phyloP scores from a whole-genome alignment of 2,797 vertebrate species.

The Botia kubotai region DNA sequence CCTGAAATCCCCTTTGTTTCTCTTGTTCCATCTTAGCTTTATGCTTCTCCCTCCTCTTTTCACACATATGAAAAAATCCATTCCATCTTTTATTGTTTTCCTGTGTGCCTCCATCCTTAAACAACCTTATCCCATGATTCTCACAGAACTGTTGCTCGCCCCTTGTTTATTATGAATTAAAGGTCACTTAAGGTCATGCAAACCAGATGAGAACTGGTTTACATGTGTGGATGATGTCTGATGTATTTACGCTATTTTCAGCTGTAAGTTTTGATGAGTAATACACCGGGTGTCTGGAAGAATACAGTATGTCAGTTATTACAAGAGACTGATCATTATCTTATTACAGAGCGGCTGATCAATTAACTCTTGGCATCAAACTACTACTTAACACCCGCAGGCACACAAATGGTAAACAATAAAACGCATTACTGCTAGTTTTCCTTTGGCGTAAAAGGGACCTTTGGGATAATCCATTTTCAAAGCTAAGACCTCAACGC shows the following conservation, averaged over 20 bases:
- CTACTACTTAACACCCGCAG: slow-evolving; percentile 2
- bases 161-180: slow-evolving; percentile 38
- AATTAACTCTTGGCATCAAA: slow-evolving; percentile 19
- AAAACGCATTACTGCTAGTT: neutral
- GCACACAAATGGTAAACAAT: neutral
- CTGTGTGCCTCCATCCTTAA: neutral
- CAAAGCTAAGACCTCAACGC: no score
- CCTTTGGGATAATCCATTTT: neutral
- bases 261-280: slow-evolving; percentile 29
- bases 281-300: neutral
- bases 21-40: slow-evolving; percentile 11
- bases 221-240: slow-evolving; percentile 35
- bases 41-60: neutral
- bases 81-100: slow-evolving; percentile 13
- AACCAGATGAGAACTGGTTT: slow-evolving; percentile 27
- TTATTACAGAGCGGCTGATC: slow-evolving; percentile 38
- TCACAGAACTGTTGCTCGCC: slow-evolving; percentile 21
- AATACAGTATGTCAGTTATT: slow-evolving; percentile 27
- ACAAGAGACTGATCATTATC: slow-evolving; percentile 40
- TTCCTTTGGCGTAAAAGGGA: neutral
- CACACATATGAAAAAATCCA: neutral
- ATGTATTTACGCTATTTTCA: slow-evolving; percentile 29
- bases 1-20: slow-evolving; percentile 15
- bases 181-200: slow-evolving; percentile 44
- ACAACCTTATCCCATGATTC: neutral